These are phyloP conservation scores for Latrodectus hesperus DNA, from an alignment of 2,888 invertebrate genomes.

Conservation along the genomic window DNA sequence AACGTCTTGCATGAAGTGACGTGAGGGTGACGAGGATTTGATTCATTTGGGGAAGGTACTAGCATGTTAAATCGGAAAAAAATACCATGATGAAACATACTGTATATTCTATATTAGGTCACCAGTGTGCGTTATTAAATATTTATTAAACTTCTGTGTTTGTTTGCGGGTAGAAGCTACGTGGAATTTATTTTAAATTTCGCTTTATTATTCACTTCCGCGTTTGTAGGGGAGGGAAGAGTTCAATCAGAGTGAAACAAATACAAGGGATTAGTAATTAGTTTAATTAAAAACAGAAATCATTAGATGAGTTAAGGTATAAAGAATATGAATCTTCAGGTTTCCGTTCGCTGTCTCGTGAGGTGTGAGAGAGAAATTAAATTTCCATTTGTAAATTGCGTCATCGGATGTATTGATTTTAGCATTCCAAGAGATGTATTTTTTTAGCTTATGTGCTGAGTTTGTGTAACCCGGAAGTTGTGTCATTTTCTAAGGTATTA, in stretches of 20 bases:
- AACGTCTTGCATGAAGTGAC: conserved; percentile 37
- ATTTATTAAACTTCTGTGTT: conserved; percentile 17
- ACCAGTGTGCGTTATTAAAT: conserved; percentile 21
- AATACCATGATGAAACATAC: neutral
- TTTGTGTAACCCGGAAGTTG: neutral
- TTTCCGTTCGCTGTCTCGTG: neutral
- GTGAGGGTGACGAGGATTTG: conserved; percentile 31
- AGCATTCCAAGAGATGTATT: neutral
- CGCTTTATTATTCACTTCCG: conserved; percentile 23
- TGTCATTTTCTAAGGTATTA: neutral
- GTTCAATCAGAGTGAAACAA: neutral
- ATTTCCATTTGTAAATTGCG: neutral
- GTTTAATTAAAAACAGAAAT: neutral
- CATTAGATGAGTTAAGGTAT: neutral
- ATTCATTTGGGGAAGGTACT: neutral
- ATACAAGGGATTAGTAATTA: neutral
- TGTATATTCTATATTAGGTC: conserved; percentile 30
- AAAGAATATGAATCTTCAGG: neutral
- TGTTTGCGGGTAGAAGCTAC: conserved; percentile 15
- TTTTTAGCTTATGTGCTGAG: neutral
- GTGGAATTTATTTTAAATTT: neutral
- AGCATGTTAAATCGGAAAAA: neutral
- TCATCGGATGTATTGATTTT: conserved; percentile 2
- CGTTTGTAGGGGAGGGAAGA: conserved; percentile 7
- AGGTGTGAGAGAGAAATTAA: neutral